These are phyloP conservation scores for Gymnoscopelus braueri DNA, from an alignment of 2,797 vertebrate species.

Conservation along the genomic window DNA sequence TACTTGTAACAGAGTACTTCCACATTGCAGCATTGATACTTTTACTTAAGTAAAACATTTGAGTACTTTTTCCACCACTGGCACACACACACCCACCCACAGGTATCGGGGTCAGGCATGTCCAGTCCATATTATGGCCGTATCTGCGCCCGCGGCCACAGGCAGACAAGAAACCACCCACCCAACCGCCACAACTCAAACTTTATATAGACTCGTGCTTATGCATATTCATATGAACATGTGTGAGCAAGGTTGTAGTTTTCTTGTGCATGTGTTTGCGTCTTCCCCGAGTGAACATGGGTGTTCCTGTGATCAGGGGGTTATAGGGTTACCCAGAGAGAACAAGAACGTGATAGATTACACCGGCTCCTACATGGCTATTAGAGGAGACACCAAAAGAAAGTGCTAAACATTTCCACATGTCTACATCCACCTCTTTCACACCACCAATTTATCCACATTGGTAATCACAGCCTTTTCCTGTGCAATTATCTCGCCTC, in stretches of 20 bases:
- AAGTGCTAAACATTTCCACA: slow-evolving; percentile 41
- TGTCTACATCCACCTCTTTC: slow-evolving; percentile 64
- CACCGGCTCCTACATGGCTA: slow-evolving; percentile 48
- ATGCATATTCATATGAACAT: slow-evolving; percentile 23
- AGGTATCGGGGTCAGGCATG: too few species aligned
- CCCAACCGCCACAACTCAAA: too few species aligned
- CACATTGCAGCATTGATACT: too few species aligned
- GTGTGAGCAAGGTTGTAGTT: background rate
- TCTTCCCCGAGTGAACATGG: background rate
- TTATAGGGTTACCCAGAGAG: slow-evolving; percentile 19
- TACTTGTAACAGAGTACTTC: too few species aligned
- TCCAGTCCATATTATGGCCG: too few species aligned
- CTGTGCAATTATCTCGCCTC: slow-evolving; percentile 50
- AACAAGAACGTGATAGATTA: slow-evolving; percentile 61
- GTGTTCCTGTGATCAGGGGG: slow-evolving; percentile 16
- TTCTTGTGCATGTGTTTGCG: background rate
- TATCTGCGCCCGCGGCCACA: too few species aligned
- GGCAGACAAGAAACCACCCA: too few species aligned
- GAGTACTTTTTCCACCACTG: too few species aligned
- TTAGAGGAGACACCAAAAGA: slow-evolving; percentile 41
- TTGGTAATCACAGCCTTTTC: slow-evolving; percentile 56
- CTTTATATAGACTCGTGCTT: slow-evolving; percentile 44
- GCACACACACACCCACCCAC: too few species aligned
- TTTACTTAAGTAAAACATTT: too few species aligned
- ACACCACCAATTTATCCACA: slow-evolving; percentile 63